Base-by-base conservation (phyloP, 2,888 invertebrate genomes). In the Oscheius sp. region DNA sequence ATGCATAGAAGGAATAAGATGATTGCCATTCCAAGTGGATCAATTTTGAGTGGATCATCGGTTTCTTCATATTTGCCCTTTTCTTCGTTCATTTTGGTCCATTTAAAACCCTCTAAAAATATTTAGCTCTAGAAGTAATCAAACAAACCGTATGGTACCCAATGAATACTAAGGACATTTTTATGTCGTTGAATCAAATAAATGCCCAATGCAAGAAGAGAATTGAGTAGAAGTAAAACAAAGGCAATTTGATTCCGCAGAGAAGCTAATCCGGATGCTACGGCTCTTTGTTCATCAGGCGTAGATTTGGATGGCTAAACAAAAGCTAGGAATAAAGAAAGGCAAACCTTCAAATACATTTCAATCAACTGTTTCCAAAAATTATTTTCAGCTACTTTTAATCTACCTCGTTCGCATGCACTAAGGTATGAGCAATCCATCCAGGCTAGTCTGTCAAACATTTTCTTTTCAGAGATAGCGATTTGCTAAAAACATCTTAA, bases 111-210 rank as follows among this genome's bases (percentile, higher is more conserved):
- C 12, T 82, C 82, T 82, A 70, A 20, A 81, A 75, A 32, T 8
- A 22, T 32, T 47, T 9, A 17, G 2, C 47, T n/a, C 9, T n/a
- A n/a, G 28, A 20, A 32, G n/a, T 9, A 47, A n/a, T 24, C 12
- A 1, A 8, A 30, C 41, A 41, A 12, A 81, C 81, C 75, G 44
- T 71, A 76, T 26, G 83, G 83, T 14, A 47, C 32, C 68, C 75
- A 80, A 45, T 80, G 69, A 47, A 83, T 68, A 28, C 70, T 72
- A 84, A 96, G 90, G 86, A 92, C 91, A 88, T 95, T 94, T 91
- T 95, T 95, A 90, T 96, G 95, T 89, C 95, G 90, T 90, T 97
- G 97, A 87, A 98, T 92, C 88, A 97, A 92, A 90, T 96, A 95
- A 85, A 98, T 95, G 89, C 96, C 94, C 88, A 97, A 91, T 84